Base-by-base conservation (phyloP, 1,140 invertebrate species). In the Heliconius hermathena region DNA sequence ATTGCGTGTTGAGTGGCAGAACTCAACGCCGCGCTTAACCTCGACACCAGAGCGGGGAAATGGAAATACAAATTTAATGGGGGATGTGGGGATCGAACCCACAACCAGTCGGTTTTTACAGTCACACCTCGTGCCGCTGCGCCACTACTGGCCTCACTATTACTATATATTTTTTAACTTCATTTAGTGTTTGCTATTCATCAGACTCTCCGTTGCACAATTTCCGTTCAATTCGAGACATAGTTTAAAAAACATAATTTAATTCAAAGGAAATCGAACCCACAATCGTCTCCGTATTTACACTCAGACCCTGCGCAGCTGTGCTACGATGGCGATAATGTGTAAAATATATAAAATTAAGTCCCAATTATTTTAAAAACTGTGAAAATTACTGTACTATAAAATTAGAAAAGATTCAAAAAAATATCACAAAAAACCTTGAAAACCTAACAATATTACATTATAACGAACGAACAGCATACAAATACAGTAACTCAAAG, bases 401-500 rank as follows among this genome's bases (percentile, higher is more conserved):
- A 66, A 20, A 52, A 1, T 13, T 29, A 29, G 9, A 29, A 16
- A 66, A n/a, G 3, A 16, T 11, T 66, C 26, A 66, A 11, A 66
- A 57, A 29, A 16, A 46, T 46, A 66, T 66, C 1, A 66, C 60
- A 26, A 16, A 29, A 29, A n/a, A 6, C 22, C 16, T 66, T 6
- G n/a, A 29, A 66, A 66, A 66, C 26, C 22, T 66, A 66, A 66
- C 60, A 66, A 66, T 66, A 66, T 66, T 20, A 52, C 49, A 52
- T 20, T 66, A 66, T 29, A 66, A 66, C 60, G 60, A 66, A 66
- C 60, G 11, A 29, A 3, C 22, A 29, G 60, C 60, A 66, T 66
- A 66, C 60, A 29, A 66, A 66, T 66, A 22, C 60, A 29, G 60
- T 29, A 66, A 66, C 26, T 66, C 60, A 66, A 66, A 66, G 60